A percentile compares a stretch with the other conserved stretches of the same genome.
Conservation (phyloP, 1,140 invertebrate species). For the Leptonema lineaticorne region DNA sequence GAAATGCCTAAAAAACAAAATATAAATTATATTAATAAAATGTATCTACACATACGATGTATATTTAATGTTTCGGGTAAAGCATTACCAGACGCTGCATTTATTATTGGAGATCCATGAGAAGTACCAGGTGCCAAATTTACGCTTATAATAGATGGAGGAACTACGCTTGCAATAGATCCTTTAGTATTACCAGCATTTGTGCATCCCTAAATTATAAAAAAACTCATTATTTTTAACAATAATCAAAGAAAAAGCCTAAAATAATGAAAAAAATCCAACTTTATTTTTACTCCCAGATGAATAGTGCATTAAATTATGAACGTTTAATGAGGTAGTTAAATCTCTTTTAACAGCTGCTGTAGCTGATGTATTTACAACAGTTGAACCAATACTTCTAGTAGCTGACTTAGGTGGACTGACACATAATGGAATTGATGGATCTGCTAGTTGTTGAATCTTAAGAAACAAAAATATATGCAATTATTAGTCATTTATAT, state of each 20-base stretch:
- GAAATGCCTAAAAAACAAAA: slow-evolving; percentile 31
- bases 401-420: slow-evolving; percentile 46
- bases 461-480: slow-evolving; percentile 6
- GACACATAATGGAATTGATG: slow-evolving; percentile 51
- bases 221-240: neutral
- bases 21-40: slow-evolving; percentile 6
- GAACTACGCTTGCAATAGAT: slow-evolving; percentile 27
- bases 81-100: slow-evolving; percentile 1
- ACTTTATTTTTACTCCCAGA: slow-evolving; percentile 30
- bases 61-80: no score
- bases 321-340: slow-evolving; percentile 17
- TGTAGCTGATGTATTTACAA: slow-evolving; percentile 34
- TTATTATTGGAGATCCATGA: neutral
- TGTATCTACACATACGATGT: neutral
- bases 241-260: no score
- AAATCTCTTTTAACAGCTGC: slow-evolving; percentile 37
- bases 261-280: neutral
- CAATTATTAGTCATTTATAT: neutral
- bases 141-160: slow-evolving; percentile 28
- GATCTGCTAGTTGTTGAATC: slow-evolving; percentile 49
- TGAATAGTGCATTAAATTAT: slow-evolving; percentile 25
- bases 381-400: slow-evolving; percentile 39
- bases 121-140: slow-evolving; percentile 32
- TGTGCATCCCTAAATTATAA: slow-evolving; percentile 21
- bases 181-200: slow-evolving; percentile 26